Base-by-base conservation (phyloP, 1,140 invertebrate genomes). In the Planococcus citri region DNA sequence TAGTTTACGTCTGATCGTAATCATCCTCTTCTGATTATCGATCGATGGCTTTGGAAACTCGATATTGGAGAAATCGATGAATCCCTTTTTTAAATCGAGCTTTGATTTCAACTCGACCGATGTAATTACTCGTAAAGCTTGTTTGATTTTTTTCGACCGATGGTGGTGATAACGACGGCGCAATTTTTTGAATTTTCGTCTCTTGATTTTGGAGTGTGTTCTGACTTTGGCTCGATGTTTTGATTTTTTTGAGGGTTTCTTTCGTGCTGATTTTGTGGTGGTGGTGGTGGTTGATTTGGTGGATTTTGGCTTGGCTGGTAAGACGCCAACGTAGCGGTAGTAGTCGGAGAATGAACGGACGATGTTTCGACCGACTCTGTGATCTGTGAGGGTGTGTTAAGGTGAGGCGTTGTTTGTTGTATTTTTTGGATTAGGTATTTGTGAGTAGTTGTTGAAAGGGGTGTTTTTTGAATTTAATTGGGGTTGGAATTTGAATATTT, bases 321-420 rank as follows among this genome's bases (percentile, higher is more conserved):
- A 10, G 10, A 64, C 22, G 3, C 60, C 60, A 10, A 64, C 21
- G 60, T 64, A 64, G 60, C 9, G 21, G 22, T 64, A 64, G 22
- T 64, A 64, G 17, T 64, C 60, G 25, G 60, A 64, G 17, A 64
- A 64, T 64, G 60, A 25, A 24, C 60, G 60, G 10, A 64, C 60
- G 25, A 64, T 64, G 25, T 64, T 64, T 64, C 22, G 60, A 14
- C 60, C 60, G 3, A 64, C 25, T 6, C 60, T 10, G 24, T 64
- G 60, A 64, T 64, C 60, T 64, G 60, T n/a, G n/a, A 20, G 17
- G 21, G 4, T 6, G 20, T 60, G 57, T 60, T 60, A 20, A 60
- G 57, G 57, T n/a, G n/a, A n/a, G n/a, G n/a, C n/a, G n/a, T n/a
- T n/a, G n/a, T n/a, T 10, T 10, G n/a, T 41, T 9, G 37, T n/a